Percentiles rank a stretch among this genome's conserved stretches.
Conservation (phyloP, 1,140 invertebrate species). For the Colletes latitarsis region DNA sequence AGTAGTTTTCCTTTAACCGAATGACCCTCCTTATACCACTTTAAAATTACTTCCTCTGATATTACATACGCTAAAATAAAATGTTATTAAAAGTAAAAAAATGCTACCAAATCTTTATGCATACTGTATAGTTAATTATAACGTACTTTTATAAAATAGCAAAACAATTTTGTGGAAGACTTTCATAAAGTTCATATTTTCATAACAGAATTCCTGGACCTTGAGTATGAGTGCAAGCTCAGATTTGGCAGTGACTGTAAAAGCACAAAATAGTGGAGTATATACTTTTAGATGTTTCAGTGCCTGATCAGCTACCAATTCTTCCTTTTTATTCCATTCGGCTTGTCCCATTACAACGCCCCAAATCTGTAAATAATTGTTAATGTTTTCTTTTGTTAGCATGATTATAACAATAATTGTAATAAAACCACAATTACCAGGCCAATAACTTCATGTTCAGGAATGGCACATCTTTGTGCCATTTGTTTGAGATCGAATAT, state of each 20-base stretch:
- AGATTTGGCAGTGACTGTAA: constrained; percentile 90
- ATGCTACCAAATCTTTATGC: neutral
- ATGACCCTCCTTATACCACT: constrained; percentile 96
- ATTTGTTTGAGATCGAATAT: constrained; percentile 92
- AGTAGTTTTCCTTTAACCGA: constrained; percentile 97
- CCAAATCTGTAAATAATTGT: constrained; percentile 87
- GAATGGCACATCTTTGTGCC: constrained; percentile 89
- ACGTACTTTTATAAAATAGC: constrained; percentile 95
- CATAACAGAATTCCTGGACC: constrained; percentile 98
- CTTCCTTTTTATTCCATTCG: constrained; percentile 99
- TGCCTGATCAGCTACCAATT: constrained; percentile 96
- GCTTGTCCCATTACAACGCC: constrained; percentile 95
- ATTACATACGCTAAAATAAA: constrained; percentile 88
- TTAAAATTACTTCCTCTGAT: constrained; percentile 94
- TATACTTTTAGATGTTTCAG: constrained; percentile 94
- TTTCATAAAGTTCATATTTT: constrained; percentile 99
- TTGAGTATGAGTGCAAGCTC: constrained; percentile 94
- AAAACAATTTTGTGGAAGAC: constrained; percentile 98
- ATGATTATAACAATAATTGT: neutral
- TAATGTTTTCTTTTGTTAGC: neutral
- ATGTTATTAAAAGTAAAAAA: constrained; percentile 30
- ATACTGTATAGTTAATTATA: constrained; percentile 62
- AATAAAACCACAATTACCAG: constrained; percentile 80
- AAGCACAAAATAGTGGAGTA: constrained; percentile 91
- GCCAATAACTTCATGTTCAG: constrained; percentile 94